A percentile compares a stretch with the other conserved stretches of the same genome.
phyloP scores from a whole-genome alignment of 2,888 invertebrate species.

The Hirtodrosophila alboralis region DNA sequence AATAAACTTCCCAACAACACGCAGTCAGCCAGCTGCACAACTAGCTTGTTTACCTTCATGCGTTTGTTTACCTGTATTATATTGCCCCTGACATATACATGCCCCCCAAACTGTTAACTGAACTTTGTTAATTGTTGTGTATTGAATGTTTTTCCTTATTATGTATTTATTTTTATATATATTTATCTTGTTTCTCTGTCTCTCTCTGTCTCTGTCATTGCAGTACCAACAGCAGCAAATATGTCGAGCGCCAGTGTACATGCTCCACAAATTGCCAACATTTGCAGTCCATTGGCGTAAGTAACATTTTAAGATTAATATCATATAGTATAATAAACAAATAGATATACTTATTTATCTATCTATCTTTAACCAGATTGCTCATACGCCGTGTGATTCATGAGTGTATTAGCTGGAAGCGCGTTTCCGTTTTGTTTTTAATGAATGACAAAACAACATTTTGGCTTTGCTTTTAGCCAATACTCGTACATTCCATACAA shows the following conservation, averaged over 20 bases:
- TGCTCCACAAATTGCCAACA: constrained; percentile 85
- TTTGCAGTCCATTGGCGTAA: constrained; percentile 84
- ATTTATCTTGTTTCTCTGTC: no score
- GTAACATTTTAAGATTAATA: constrained; percentile 48
- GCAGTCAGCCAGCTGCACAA: constrained; percentile 48
- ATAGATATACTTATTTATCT: constrained; percentile 1
- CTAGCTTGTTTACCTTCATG: constrained; percentile 71
- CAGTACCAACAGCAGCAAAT: constrained; percentile 84
- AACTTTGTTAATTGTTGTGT: constrained; percentile 31
- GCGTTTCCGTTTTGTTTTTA: constrained; percentile 61
- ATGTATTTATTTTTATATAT: constrained; percentile 44
- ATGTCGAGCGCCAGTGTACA: constrained; percentile 86
- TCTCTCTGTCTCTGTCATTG: constrained; percentile 36
- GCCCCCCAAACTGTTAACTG: neutral
- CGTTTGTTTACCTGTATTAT: constrained; percentile 50
- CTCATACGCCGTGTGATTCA: constrained; percentile 65
- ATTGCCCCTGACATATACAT: constrained; percentile 52
- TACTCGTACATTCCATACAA: constrained; percentile 24
- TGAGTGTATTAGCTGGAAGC: constrained; percentile 58
- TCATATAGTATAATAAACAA: constrained; percentile 1
- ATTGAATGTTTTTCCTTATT: constrained; percentile 37
- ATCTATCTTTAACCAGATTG: constrained; percentile 48
- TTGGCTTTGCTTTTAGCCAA: no score
- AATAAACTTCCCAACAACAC: constrained; percentile 37
- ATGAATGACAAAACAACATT: constrained; percentile 54